Evolutionary conservation across 1,140 invertebrate genomes (phyloP), one percentile per base, ranked within the genome.

Genomic region (Drosophila baimaii): DNA sequence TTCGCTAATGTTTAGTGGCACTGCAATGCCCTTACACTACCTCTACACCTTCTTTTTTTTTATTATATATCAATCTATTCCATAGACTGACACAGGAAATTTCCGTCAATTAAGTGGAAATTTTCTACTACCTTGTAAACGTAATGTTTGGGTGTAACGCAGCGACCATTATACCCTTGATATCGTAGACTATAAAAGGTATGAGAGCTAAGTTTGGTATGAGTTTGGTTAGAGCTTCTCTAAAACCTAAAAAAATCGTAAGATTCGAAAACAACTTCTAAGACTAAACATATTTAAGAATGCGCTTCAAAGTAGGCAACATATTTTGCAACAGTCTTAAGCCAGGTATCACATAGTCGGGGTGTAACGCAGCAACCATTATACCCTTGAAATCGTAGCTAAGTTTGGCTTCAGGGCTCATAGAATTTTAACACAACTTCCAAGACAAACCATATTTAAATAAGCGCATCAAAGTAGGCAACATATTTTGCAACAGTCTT

Each of bases 71-170:
- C 46, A 33, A 65, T 66, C 62, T 52, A 52, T 33, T 65, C 2
- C 19, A 8, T 1, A 35, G 21, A 27, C 31, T 44, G 49, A 27
- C 27, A 52, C 23, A 54, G 81, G 63, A 84, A 84, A 85, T 81
- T 55, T 64, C 66, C 51, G 47, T 74, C 73, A 84, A 78, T 59
- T 71, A 74, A 43, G 49, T 64, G 57, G 46, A 71, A 78, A 64
- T 29, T 35, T 61, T 44, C 17, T 17, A n/a, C 15, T 72, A 69
- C 33, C 17, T 39, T 21, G 15, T 17, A 54, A n/a, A 17, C 5
- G 12, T 5, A 15, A 19, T 33, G 31, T 21, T 3, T 21, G 21
- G 12, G 58, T n/a, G 21, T 54, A n/a, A n/a, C n/a, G n/a, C n/a
- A n/a, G n/a, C n/a, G n/a, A n/a, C n/a, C n/a, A n/a, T n/a, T n/a